Conservation (phyloP, 2,113 vertebrate species). For the Seriola quinqueradiata region DNA sequence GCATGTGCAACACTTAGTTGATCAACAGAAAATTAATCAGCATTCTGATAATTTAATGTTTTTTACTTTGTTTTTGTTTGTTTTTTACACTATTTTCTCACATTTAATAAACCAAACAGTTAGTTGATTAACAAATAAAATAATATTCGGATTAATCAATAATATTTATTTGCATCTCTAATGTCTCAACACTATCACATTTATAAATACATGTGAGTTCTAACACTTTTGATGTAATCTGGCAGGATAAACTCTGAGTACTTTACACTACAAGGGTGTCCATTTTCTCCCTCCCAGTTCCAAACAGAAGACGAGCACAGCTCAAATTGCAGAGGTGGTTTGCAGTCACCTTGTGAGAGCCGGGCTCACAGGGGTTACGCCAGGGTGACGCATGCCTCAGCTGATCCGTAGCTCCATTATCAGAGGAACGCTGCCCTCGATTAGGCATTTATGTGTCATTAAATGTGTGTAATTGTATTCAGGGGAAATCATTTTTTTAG, state of each 20-base stretch:
- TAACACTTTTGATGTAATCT: no score
- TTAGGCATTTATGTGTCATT: constrained; percentile 5
- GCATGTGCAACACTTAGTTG: background rate
- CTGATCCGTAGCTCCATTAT: constrained; percentile 29
- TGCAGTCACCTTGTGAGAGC: constrained; percentile 55
- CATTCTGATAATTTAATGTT: background rate
- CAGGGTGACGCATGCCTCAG: constrained; percentile 25
- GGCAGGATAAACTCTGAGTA: no score
- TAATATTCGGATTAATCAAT: background rate
- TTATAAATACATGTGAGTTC: background rate
- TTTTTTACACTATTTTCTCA: background rate
- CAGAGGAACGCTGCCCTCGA: constrained; percentile 32
- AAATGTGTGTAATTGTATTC: no score
- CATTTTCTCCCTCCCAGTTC: background rate
- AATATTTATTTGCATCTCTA: background rate
- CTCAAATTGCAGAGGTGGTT: constrained; percentile 50
- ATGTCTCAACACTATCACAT: background rate
- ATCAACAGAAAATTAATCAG: no score
- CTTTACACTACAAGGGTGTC: no score
- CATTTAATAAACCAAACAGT: no score
- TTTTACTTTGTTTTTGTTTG: background rate
- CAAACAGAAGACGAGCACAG: constrained; percentile 25
- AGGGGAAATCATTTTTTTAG: no score
- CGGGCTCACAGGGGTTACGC: constrained; percentile 29
- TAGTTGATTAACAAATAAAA: background rate